Conservation (phyloP, 2,113 vertebrate genomes). For the Perognathus longimembris region DNA sequence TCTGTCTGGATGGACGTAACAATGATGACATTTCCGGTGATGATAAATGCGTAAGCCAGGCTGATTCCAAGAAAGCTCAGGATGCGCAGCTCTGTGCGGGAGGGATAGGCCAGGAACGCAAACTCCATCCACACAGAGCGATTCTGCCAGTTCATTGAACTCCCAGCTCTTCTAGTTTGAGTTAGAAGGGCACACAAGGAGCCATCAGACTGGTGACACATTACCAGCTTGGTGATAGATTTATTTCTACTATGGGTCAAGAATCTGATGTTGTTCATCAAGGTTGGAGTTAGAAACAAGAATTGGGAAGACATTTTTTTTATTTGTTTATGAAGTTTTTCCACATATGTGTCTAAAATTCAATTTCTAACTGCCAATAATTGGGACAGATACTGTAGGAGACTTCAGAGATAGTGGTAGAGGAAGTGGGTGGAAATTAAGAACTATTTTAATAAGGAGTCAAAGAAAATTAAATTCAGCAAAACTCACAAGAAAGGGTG, state of each 20-base stretch:
- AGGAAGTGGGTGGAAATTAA: background rate
- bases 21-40: conserved; percentile 72
- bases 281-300: background rate
- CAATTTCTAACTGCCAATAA: background rate
- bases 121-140: conserved; percentile 56
- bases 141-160: conserved; percentile 62
- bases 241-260: background rate
- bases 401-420: background rate
- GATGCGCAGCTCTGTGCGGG: background rate
- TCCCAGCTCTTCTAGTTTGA: background rate
- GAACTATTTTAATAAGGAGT: background rate
- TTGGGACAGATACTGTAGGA: background rate
- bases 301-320: too few species aligned
- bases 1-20: conserved; percentile 59
- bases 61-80: conserved; percentile 64
- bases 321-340: background rate
- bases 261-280: background rate
- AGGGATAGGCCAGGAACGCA: conserved; percentile 75
- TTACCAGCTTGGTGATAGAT: background rate
- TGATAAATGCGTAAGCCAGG: conserved; percentile 58
- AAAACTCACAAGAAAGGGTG: background rate
- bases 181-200: background rate
- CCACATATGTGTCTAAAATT: background rate
- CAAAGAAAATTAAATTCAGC: background rate
- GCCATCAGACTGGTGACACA: too few species aligned